phyloP scores from a whole-genome alignment of 2,888 invertebrate genomes.

The Acanthosepion lycidas region DNA sequence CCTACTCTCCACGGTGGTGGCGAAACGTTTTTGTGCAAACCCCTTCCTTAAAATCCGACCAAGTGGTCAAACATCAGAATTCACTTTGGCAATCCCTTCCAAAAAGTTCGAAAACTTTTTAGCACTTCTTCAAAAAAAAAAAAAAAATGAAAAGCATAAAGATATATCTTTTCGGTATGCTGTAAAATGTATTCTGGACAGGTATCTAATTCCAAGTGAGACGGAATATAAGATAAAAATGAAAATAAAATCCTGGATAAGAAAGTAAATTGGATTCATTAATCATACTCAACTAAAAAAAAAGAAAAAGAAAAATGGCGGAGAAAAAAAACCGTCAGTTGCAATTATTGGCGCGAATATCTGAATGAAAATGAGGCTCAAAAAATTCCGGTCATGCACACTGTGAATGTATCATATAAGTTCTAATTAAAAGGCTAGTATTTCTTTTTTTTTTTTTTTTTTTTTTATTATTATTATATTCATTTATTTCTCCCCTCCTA shows the following conservation, averaged over 20 bases:
- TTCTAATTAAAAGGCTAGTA: not conserved
- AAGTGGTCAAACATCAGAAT: too few species aligned
- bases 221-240: not conserved
- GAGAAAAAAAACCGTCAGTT: not conserved
- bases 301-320: not conserved
- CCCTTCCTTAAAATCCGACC: too few species aligned
- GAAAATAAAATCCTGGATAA: not conserved
- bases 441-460: not conserved
- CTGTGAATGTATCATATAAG: not conserved
- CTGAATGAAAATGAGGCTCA: conserved; percentile 11
- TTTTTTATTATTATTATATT: too few species aligned
- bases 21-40: too few species aligned
- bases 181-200: not conserved
- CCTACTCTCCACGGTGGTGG: too few species aligned
- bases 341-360: not conserved
- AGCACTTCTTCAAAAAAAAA: too few species aligned
- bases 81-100: too few species aligned
- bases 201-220: not conserved
- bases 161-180: not conserved
- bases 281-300: not conserved
- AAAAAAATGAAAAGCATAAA: too few species aligned
- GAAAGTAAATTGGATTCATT: not conserved
- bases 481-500: not conserved
- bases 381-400: not conserved
- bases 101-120: too few species aligned